Conservation (phyloP, 1,140 invertebrate genomes). For the Euura saliciscinereae region DNA sequence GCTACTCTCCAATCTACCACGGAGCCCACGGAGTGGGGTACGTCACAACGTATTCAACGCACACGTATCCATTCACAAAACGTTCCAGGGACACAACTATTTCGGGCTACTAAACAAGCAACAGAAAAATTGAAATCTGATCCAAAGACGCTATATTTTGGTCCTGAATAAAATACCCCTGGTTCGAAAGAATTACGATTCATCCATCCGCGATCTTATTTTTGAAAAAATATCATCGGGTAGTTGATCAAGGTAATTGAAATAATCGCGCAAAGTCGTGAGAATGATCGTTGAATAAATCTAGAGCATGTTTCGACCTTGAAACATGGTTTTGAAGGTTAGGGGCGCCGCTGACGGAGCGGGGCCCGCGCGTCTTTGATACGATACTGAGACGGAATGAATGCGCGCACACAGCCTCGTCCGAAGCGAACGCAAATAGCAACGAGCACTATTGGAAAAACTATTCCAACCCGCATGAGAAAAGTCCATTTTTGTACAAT, state of each 20-base stretch:
- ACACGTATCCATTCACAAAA: background rate
- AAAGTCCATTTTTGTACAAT: background rate
- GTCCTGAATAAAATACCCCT: too few relatives aligned
- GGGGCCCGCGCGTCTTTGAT: background rate
- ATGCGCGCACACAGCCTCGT: slow-evolving; percentile 1
- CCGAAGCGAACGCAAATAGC: background rate
- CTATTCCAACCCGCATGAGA: background rate
- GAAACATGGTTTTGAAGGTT: too few relatives aligned
- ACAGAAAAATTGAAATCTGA: too few relatives aligned
- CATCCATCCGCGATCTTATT: too few relatives aligned
- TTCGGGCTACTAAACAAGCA: background rate
- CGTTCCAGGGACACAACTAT: background rate
- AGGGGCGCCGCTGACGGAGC: too few relatives aligned
- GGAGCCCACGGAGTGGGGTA: background rate
- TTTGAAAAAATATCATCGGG: too few relatives aligned
- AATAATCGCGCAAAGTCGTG: too few relatives aligned
- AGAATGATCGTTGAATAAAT: too few relatives aligned
- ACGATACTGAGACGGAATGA: background rate
- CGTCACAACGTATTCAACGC: background rate
- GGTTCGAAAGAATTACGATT: too few relatives aligned
- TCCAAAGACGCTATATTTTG: too few relatives aligned
- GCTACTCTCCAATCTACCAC: background rate
- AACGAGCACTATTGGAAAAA: background rate
- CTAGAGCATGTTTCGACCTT: too few relatives aligned
- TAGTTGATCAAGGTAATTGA: too few relatives aligned